These are phyloP conservation scores for Centrocercus urophasianus DNA, from an alignment of 2,113 vertebrate species.

Conservation along the genomic window DNA sequence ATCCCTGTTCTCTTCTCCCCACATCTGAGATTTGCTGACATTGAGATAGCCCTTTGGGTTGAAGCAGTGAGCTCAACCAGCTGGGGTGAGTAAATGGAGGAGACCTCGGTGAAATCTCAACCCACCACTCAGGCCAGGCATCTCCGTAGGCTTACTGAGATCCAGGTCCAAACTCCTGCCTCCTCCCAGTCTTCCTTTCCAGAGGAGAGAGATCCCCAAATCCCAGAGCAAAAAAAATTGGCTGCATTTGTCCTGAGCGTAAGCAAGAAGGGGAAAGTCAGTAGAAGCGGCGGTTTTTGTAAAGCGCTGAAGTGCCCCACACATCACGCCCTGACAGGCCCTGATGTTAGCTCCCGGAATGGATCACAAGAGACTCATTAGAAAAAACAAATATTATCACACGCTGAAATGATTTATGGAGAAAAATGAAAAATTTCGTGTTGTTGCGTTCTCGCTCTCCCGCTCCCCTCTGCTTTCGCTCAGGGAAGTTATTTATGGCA, in stretches of 20 bases:
- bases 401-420: constrained; percentile 91
- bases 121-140: not conserved
- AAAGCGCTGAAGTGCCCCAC: constrained; percentile 84
- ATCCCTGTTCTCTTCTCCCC: not conserved
- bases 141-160: accelerated
- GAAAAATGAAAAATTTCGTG: constrained; percentile 90
- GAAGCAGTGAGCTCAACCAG: not conserved
- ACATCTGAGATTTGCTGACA: not conserved
- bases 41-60: not conserved
- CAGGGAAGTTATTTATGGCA: constrained; percentile 87
- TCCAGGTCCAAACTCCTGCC: not conserved
- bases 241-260: constrained; percentile 78
- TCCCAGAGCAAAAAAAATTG: constrained; percentile 70
- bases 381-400: constrained; percentile 95
- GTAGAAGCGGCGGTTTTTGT: constrained; percentile 84
- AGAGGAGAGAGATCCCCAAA: constrained; percentile 62
- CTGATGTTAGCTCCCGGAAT: constrained; percentile 87
- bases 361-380: constrained; percentile 91
- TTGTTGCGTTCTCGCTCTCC: constrained; percentile 81
- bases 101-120: not conserved
- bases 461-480: constrained; percentile 78
- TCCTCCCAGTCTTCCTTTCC: not conserved
- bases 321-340: constrained; percentile 86
- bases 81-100: not conserved
- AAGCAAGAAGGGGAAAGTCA: constrained; percentile 73